phyloP scores from a whole-genome alignment of 2,113 vertebrate genomes.

The Azemiops feae region DNA sequence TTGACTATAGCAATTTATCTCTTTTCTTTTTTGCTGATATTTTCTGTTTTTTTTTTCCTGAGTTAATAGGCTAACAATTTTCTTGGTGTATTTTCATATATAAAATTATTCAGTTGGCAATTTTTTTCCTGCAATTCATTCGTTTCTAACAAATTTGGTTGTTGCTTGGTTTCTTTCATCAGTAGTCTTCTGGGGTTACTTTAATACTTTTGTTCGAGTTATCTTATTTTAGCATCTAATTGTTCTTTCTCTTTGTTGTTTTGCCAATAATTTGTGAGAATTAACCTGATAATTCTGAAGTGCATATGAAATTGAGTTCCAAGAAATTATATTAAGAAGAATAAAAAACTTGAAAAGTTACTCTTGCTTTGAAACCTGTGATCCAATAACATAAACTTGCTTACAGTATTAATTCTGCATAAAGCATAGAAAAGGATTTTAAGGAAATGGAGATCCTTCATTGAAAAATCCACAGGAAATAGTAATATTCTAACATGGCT shows the following conservation, averaged over 20 bases:
- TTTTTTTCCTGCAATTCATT: not conserved
- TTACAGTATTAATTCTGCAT: slow-evolving; percentile 35
- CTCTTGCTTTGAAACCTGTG: slow-evolving; percentile 25
- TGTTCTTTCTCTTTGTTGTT: not conserved
- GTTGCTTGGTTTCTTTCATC: not conserved
- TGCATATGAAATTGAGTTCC: slow-evolving; percentile 3
- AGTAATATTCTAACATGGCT: not conserved
- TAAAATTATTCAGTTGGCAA: not conserved
- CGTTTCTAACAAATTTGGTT: not conserved
- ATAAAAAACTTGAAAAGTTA: slow-evolving; percentile 29
- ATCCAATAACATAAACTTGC: slow-evolving; percentile 15
- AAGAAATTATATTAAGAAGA: slow-evolving; percentile 28
- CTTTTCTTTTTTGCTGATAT: not conserved
- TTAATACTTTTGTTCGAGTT: not conserved
- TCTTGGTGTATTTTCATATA: not conserved
- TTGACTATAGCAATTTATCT: not conserved
- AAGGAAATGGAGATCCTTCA: slow-evolving; percentile 13
- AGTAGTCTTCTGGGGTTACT: not conserved
- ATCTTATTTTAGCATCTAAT: not conserved
- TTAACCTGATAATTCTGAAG: not conserved
- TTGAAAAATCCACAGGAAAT: slow-evolving; percentile 32
- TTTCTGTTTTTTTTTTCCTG: not conserved
- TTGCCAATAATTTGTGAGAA: not conserved
- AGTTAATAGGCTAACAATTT: not conserved
- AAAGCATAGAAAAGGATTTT: slow-evolving; percentile 28